Evolutionary conservation across 2,888 invertebrate species (phyloP).

Genomic region (Falcaria lacertinaria): DNA sequence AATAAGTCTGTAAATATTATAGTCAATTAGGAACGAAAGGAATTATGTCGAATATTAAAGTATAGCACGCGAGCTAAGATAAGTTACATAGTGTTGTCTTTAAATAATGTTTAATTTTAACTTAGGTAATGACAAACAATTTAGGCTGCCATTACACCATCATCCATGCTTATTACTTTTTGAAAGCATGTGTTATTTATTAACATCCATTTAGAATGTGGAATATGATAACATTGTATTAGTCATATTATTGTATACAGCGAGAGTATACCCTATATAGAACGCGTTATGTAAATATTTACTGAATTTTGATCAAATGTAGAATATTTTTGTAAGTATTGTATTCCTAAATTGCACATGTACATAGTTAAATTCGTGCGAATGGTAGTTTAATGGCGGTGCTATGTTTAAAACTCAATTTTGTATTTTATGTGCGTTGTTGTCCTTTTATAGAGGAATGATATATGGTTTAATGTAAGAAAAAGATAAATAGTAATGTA

Average conservation of each 20-base stretch:
- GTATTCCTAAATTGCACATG: background rate
- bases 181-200: background rate
- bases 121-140: conserved; percentile 4
- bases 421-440: conserved; percentile 64
- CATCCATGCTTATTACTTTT: background rate
- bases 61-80: conserved; percentile 6
- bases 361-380: background rate
- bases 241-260: too few species aligned
- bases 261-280: too few species aligned
- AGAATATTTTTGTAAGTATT: background rate
- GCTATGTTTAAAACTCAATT: conserved; percentile 43
- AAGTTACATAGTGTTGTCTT: conserved; percentile 5
- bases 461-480: conserved; percentile 42
- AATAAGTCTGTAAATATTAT: conserved; percentile 43
- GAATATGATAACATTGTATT: background rate
- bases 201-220: background rate
- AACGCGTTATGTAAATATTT: background rate
- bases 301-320: background rate
- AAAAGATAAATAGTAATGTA: conserved; percentile 68
- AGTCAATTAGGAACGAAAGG: conserved; percentile 49
- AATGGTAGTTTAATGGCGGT: conserved; percentile 30
- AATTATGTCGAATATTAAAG: conserved; percentile 23
- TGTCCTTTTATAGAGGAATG: conserved; percentile 58
- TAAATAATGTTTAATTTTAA: conserved; percentile 7
- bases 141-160: conserved; percentile 8